Conservation (phyloP, 2,797 vertebrate species). For the Channa striata region DNA sequence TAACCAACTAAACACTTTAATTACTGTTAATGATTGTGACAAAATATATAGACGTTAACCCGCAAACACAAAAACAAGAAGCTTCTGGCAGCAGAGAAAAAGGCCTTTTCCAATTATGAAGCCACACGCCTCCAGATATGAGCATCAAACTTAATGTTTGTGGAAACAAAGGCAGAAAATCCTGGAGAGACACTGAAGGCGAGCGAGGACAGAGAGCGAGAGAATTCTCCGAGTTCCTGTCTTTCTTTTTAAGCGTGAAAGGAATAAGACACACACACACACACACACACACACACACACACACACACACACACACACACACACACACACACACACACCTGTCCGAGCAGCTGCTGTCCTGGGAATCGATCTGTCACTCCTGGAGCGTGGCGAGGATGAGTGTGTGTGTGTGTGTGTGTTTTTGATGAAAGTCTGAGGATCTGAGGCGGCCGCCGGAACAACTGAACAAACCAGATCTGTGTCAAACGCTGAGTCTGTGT, state of each 20-base stretch:
- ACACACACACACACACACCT: slow-evolving; percentile 66
- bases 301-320: slow-evolving; percentile 33
- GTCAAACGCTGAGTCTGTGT: slow-evolving; percentile 34
- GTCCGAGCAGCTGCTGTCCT: slow-evolving; percentile 73
- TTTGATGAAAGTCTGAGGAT: slow-evolving; percentile 52
- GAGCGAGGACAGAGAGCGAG: slow-evolving; percentile 11
- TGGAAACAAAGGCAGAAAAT: slow-evolving; percentile 4
- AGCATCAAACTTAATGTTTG: not conserved
- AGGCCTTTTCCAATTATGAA: too few relatives aligned
- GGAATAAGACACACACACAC: slow-evolving; percentile 33
- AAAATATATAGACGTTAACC: too few relatives aligned
- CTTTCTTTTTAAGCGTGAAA: slow-evolving; percentile 71
- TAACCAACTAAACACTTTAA: too few relatives aligned
- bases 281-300: slow-evolving; percentile 56
- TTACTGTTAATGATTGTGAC: too few relatives aligned
- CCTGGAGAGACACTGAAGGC: slow-evolving; percentile 15
- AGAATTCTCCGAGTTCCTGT: slow-evolving; percentile 57
- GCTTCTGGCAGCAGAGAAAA: too few relatives aligned
- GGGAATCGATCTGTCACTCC: slow-evolving; percentile 68
- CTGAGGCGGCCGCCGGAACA: slow-evolving; percentile 59
- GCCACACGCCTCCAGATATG: too few relatives aligned
- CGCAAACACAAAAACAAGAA: too few relatives aligned
- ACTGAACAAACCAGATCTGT: slow-evolving; percentile 65
- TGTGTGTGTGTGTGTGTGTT: slow-evolving; percentile 30
- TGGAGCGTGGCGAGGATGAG: slow-evolving; percentile 55